Conservation (phyloP, 1,140 invertebrate species). For the Pemphigus obesinymphae region DNA sequence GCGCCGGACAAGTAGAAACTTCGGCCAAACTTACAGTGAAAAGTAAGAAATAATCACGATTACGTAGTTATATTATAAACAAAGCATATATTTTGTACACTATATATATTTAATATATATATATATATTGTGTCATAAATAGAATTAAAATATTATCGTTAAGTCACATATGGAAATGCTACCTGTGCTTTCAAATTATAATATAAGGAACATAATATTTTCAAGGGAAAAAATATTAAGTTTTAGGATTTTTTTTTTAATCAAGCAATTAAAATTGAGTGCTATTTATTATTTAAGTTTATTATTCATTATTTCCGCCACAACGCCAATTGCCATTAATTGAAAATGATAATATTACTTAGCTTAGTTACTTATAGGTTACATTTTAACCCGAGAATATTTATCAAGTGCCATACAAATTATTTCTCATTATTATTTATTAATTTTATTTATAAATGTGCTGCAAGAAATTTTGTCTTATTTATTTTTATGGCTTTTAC, state of each 20-base stretch:
- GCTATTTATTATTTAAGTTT: not conserved
- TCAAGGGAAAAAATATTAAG: not conserved
- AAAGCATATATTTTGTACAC: not conserved
- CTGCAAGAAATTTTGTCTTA: not conserved
- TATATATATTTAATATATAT: slow-evolving; percentile 4
- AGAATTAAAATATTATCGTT: slow-evolving; percentile 1
- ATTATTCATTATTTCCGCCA: no score
- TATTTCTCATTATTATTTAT: slow-evolving; percentile 3
- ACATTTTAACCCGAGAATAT: not conserved
- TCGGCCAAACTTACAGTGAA: slow-evolving; percentile 90
- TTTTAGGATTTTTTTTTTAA: not conserved
- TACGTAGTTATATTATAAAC: slow-evolving; percentile 1
- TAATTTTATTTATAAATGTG: not conserved
- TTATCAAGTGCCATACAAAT: slow-evolving; percentile 33
- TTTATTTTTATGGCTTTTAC: not conserved
- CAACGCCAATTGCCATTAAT: no score
- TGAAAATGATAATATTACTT: not conserved
- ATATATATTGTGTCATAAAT: not conserved
- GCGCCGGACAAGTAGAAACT: slow-evolving; percentile 84
- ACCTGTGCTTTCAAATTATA: slow-evolving; percentile 7
- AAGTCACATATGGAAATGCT: slow-evolving; percentile 5
- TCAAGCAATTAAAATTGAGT: not conserved
- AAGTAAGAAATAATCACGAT: slow-evolving; percentile 82
- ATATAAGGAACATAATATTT: not conserved
- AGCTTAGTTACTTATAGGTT: not conserved